Evolutionary conservation across 1,140 invertebrate genomes (phyloP).

Genomic region (Eubasilissa regina): DNA sequence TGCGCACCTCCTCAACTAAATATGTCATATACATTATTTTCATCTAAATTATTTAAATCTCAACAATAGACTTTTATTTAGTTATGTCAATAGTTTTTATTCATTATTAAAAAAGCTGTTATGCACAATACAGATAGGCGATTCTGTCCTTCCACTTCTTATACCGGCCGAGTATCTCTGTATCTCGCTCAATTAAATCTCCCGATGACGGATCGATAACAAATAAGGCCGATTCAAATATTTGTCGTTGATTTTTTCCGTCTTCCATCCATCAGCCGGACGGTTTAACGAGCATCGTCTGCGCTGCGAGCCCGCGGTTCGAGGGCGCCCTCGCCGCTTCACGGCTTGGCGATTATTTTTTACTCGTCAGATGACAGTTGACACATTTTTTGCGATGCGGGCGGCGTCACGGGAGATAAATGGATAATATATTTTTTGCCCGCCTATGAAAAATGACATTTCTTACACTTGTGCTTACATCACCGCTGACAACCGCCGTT

Average conservation of each 20-base stretch:
- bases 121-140: no score
- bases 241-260: conserved; percentile 30
- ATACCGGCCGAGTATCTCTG: background rate
- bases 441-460: conserved; percentile 57
- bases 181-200: conserved; percentile 15
- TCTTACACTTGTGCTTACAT: conserved; percentile 58
- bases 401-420: conserved; percentile 54
- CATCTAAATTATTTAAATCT: no score
- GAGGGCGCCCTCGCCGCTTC: conserved; percentile 30
- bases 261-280: conserved; percentile 13
- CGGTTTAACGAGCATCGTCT: conserved; percentile 1
- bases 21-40: no score
- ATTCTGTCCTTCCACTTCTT: no score
- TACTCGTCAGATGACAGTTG: conserved; percentile 54
- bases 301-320: background rate
- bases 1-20: no score
- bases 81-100: no score
- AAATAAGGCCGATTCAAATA: conserved; percentile 35
- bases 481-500: conserved; percentile 56
- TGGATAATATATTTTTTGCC: conserved; percentile 56
- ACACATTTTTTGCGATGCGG: conserved; percentile 54
- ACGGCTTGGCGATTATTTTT: conserved; percentile 48
- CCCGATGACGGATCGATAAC: conserved; percentile 43
- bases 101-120: no score
- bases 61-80: no score